phyloP scores from a whole-genome alignment of 1,140 invertebrate genomes.

The Philopotamus ludificatus region DNA sequence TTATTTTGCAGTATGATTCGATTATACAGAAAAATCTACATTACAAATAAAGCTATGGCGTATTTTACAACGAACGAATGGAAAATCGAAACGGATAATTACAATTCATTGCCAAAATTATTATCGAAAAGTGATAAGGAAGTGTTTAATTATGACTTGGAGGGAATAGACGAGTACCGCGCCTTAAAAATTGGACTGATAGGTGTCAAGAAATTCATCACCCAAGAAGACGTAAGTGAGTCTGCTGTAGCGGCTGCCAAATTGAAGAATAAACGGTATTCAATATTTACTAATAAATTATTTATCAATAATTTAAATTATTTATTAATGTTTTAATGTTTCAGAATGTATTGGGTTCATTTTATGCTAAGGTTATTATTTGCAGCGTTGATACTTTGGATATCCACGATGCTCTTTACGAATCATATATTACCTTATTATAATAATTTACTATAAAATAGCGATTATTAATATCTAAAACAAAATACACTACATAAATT shows the following conservation, averaged over 20 bases:
- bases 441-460: not conserved
- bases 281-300: no score
- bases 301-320: not conserved
- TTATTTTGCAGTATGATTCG: no score
- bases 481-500: no score
- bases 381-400: no score
- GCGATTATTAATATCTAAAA: not conserved
- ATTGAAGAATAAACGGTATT: not conserved
- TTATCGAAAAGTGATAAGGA: not conserved
- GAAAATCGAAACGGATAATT: conserved; percentile 27
- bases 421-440: conserved; percentile 6
- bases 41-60: conserved; percentile 9
- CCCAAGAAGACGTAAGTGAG: not conserved
- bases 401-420: no score
- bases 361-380: no score
- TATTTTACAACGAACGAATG: conserved; percentile 16
- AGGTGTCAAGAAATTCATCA: not conserved
- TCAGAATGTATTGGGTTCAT: not conserved
- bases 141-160: not conserved
- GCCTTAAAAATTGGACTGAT: not conserved
- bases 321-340: not conserved
- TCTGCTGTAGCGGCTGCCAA: not conserved
- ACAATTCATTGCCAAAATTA: conserved; percentile 9
- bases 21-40: conserved; percentile 25
- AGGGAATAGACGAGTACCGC: not conserved